phyloP scores from a whole-genome alignment of 2,888 invertebrate genomes.

The Drosophila borealis region DNA sequence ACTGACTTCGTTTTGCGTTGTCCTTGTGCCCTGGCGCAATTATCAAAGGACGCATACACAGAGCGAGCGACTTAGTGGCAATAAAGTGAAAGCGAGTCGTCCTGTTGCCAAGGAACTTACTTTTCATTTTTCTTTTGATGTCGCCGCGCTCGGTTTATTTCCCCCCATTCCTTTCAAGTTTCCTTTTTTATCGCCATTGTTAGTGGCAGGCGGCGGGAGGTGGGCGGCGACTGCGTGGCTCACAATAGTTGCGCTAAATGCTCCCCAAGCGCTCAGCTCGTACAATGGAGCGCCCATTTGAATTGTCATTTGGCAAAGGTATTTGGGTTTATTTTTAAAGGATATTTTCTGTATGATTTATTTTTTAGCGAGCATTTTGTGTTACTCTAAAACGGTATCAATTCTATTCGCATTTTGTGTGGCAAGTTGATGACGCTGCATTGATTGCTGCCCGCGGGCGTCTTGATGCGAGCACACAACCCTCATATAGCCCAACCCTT shows the following conservation, averaged over 20 bases:
- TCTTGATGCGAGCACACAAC: background rate
- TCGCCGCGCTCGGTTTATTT: constrained; percentile 30
- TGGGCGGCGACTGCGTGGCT: constrained; percentile 5
- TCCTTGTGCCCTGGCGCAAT: constrained; percentile 64
- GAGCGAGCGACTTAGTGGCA: constrained; percentile 50
- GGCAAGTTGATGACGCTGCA: constrained; percentile 74
- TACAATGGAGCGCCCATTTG: constrained; percentile 50
- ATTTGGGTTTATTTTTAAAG: constrained; percentile 39
- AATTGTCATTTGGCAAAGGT: constrained; percentile 60
- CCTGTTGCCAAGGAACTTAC: constrained; percentile 28
- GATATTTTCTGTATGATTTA: constrained; percentile 67
- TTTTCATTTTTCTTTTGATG: constrained; percentile 19
- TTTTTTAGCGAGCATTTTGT: constrained; percentile 10
- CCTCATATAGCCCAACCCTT: too few species aligned
- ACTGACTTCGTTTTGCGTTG: constrained; percentile 18
- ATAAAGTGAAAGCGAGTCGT: constrained; percentile 55
- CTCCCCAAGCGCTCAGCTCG: constrained; percentile 48
- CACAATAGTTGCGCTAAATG: constrained; percentile 56
- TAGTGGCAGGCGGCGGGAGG: constrained; percentile 6
- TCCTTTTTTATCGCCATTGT: constrained; percentile 20
- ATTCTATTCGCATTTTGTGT: constrained; percentile 48
- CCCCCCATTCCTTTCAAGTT: constrained; percentile 11
- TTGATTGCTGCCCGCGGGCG: constrained; percentile 65
- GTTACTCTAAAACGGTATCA: constrained; percentile 44
- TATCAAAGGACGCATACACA: constrained; percentile 63